Evolutionary conservation across 2,113 vertebrate genomes (phyloP), one percentile per base, ranked within the genome.

Genomic region (Tympanuchus pallidicinctus): DNA sequence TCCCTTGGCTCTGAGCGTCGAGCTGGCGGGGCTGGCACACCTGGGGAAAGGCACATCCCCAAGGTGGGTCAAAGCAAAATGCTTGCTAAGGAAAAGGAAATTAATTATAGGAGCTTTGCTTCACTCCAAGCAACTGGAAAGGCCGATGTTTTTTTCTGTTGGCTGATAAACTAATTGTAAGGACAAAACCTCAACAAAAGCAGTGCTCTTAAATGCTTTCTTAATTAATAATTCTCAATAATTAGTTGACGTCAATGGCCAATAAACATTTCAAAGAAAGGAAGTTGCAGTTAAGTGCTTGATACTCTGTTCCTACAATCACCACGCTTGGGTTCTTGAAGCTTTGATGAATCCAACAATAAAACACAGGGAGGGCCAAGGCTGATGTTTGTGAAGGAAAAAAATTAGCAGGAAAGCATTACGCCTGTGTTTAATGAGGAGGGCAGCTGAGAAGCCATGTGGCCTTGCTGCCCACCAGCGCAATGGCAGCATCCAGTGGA

Each of bases 211-310:
- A 95, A 93, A 92, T 91, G 82, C 91, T 64, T 95, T 92, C 75
- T 94, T 96, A 96, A 96, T 95, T 94, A 96, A 96, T 95, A 95
- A 93, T 83, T 91, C 80, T 94, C 70, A 78, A 88, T 96, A 93
- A 96, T 96, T 92, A 88, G 65, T 96, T 96, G 96, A 96, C 95
- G 95, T 94, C 94, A 95, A 93, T 94, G 91, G 52, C 87, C 75
- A 93, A 81, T 92, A 94, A 94, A 95, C 85, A 89, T 90, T 95
- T 93, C 18, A 17, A 89, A 89, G 94, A 95, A 82, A 86, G 95
- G 96, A 95, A 96, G 85, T 93, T 89, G 71, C 83, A 36, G 32
- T 81, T 91, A 71, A 94, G 76, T 82, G 73, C 60, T 56, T 0
- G 2, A 27, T 91, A 71, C 89, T 95, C 93, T 91, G 71, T 72